Conservation (phyloP, 2,797 vertebrate genomes). For the Hemibagrus guttatus region DNA sequence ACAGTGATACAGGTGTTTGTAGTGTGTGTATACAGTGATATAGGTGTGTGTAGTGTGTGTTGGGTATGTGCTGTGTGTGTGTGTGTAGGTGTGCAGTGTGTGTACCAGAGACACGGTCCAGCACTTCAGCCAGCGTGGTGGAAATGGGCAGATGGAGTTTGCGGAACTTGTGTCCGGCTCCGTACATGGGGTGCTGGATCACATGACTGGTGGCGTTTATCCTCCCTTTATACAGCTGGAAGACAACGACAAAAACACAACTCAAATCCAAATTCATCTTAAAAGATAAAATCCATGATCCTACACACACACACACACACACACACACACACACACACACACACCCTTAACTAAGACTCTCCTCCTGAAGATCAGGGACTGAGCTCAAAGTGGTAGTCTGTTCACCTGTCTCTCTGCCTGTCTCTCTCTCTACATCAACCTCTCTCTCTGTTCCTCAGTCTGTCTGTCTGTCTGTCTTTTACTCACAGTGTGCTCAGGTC, state of each 20-base stretch:
- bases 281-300: not conserved
- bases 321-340: no score
- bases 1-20: not conserved
- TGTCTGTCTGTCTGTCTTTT: not conserved
- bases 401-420: not conserved
- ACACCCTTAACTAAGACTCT: not conserved
- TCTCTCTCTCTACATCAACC: not conserved
- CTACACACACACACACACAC: not conserved
- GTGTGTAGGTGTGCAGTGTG: not conserved
- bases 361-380: not conserved
- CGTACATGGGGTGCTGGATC: slow-evolving; percentile 99
- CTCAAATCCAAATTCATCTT: not conserved
- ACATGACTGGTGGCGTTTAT: slow-evolving; percentile 99
- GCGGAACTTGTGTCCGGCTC: slow-evolving; percentile 97
- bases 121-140: slow-evolving; percentile 93
- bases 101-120: slow-evolving; percentile 95
- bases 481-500: accelerated
- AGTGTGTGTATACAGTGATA: not conserved
- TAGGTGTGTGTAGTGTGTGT: not conserved
- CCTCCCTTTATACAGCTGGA: slow-evolving; percentile 95
- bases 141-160: slow-evolving; percentile 97
- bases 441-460: not conserved
- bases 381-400: not conserved
- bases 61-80: not conserved
- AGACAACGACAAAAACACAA: slow-evolving; percentile 17